Conservation (phyloP, 2,797 vertebrate species). For the Siniperca undulata region DNA sequence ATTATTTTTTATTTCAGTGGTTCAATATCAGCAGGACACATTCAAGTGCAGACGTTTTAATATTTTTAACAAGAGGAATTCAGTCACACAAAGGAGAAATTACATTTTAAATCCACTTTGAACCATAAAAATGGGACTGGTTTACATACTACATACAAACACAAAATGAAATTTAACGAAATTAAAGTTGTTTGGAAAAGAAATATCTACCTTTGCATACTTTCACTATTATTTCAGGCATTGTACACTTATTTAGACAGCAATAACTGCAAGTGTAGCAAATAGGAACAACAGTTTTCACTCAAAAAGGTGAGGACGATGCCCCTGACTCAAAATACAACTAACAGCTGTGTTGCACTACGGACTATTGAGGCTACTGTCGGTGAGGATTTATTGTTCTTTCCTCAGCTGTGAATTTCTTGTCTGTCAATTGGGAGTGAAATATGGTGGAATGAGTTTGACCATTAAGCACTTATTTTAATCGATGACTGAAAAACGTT, state of each 20-base stretch:
- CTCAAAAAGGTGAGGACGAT: not conserved
- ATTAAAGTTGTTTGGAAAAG: not conserved
- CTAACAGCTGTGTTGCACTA: not conserved
- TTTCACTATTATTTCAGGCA: not conserved
- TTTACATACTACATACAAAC: conserved; percentile 12
- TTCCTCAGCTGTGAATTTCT: not conserved
- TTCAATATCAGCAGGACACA: conserved; percentile 35
- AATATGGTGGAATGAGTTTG: not conserved
- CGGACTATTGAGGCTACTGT: not conserved
- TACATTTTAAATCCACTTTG: not conserved
- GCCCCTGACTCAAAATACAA: not conserved
- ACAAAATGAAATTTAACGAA: conserved; percentile 13
- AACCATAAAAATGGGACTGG: conserved; percentile 4
- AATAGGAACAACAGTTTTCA: not conserved
- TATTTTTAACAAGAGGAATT: conserved; percentile 12
- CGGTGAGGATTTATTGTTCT: not conserved
- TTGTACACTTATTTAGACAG: not conserved
- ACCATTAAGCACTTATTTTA: not conserved
- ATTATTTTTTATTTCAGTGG: conserved; percentile 14
- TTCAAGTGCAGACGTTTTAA: conserved; percentile 10
- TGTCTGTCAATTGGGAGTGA: not conserved
- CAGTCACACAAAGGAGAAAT: not conserved
- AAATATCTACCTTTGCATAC: conserved; percentile 15
- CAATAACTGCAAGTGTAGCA: not conserved
- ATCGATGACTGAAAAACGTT: not conserved